phyloP scores from a whole-genome alignment of 1,140 invertebrate genomes.

The Macrobrachium nipponense region DNA sequence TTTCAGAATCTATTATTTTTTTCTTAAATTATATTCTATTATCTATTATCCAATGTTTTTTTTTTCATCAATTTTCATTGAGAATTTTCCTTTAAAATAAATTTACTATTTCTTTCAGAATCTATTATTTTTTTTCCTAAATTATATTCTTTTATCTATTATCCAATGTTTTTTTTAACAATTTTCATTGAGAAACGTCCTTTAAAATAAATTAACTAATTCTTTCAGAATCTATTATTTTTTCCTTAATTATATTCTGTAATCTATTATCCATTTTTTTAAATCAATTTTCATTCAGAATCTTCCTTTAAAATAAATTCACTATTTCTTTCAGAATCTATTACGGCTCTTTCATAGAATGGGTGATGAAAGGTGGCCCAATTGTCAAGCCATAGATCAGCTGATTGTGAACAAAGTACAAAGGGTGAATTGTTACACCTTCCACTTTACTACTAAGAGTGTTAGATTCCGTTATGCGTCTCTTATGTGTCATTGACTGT shows the following conservation, averaged over 20 bases:
- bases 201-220: neutral
- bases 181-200: neutral
- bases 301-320: neutral
- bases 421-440: too few relatives aligned
- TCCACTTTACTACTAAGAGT: too few relatives aligned
- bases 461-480: too few relatives aligned
- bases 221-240: neutral
- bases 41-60: too few relatives aligned
- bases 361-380: conserved; percentile 10
- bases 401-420: too few relatives aligned
- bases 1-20: neutral
- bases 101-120: neutral
- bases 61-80: neutral
- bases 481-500: too few relatives aligned
- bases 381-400: too few relatives aligned
- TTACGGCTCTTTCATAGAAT: conserved; percentile 31
- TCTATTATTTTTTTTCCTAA: neutral
- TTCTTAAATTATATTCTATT: neutral
- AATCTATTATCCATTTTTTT: neutral
- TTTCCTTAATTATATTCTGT: neutral
- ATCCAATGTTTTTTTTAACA: neutral
- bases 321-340: conserved; percentile 11
- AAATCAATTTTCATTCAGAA: neutral
- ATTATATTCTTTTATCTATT: neutral
- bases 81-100: neutral